These are phyloP conservation scores for Coenonympha arcania DNA, from an alignment of 2,888 invertebrate species.

Conservation along the genomic window DNA sequence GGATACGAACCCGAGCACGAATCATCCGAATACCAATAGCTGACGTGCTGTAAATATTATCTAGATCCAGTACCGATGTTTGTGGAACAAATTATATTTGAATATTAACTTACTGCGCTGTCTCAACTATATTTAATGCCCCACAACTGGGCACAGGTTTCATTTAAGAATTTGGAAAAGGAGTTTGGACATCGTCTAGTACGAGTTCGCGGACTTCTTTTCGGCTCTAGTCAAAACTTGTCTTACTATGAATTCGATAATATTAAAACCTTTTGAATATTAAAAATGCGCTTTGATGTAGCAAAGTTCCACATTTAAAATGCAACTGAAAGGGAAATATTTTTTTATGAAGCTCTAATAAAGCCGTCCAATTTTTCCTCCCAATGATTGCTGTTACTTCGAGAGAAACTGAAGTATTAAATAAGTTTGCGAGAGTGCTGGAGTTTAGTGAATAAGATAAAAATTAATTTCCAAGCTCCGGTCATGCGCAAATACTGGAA, in stretches of 20 bases:
- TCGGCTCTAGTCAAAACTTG: no score
- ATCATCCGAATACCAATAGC: constrained; percentile 17
- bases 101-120: background rate
- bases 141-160: no score
- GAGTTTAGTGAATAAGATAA: no score
- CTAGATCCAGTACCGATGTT: background rate
- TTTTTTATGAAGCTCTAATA: background rate
- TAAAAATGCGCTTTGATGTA: no score
- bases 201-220: no score
- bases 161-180: no score
- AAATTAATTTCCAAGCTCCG: no score
- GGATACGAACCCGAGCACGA: constrained; percentile 14
- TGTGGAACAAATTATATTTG: background rate
- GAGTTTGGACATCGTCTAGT: no score
- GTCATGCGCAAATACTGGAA: no score
- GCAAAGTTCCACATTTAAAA: background rate
- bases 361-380: background rate
- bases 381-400: background rate
- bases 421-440: background rate
- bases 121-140: no score
- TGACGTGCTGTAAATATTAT: constrained; percentile 12
- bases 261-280: no score
- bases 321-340: background rate
- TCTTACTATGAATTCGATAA: no score
- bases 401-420: background rate